These are phyloP conservation scores for Epizoanthus stellaris DNA, from an alignment of 92 coral and sea anemone species.

Conservation along the genomic window DNA sequence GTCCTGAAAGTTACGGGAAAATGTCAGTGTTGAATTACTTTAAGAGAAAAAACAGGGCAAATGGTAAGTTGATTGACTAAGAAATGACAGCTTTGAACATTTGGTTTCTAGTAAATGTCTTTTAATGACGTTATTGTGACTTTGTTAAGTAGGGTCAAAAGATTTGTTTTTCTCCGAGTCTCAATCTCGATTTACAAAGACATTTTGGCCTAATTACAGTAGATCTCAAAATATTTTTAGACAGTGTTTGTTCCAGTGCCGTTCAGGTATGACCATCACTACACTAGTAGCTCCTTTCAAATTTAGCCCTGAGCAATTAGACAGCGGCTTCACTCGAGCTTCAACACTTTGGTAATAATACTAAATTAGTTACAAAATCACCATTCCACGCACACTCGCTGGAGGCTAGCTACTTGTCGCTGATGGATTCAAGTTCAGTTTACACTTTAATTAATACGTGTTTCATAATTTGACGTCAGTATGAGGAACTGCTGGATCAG, in stretches of 20 bases:
- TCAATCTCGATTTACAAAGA: not conserved
- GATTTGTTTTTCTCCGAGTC: not conserved
- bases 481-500: constrained; percentile 18
- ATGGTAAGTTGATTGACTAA: constrained; percentile 1
- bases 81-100: no score
- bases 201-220: not conserved
- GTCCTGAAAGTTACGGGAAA: not conserved
- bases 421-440: not conserved
- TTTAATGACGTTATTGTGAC: not conserved
- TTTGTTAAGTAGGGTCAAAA: not conserved
- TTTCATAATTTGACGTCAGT: not conserved
- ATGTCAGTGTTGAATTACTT: not conserved
- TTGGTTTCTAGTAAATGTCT: not conserved
- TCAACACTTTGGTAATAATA: not conserved
- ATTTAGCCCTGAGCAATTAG: not conserved
- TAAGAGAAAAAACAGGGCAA: not conserved
- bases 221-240: not conserved
- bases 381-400: not conserved
- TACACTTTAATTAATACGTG: not conserved
- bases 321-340: not conserved
- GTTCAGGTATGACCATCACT: not conserved
- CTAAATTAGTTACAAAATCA: constrained; percentile 2
- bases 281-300: not conserved
- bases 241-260: not conserved
- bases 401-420: not conserved